phyloP scores from a whole-genome alignment of 2,113 vertebrate genomes.

The Nannospalax galili region DNA sequence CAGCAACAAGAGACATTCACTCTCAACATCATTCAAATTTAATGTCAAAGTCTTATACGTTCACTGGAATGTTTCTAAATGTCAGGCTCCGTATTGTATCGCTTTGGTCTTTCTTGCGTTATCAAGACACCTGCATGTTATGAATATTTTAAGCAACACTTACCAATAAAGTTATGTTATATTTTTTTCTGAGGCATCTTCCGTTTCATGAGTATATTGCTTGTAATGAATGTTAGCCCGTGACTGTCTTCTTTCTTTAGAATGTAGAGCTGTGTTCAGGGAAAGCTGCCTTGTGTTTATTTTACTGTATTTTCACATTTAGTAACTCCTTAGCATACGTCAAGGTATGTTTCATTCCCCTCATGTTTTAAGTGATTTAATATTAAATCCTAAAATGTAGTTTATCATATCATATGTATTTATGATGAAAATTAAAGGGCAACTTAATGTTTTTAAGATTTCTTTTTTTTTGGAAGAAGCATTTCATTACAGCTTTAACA shows the following conservation, averaged over 20 bases:
- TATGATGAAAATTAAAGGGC: background rate
- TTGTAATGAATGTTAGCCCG: conserved; percentile 28
- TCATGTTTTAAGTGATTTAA: background rate
- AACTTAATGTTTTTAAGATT: background rate
- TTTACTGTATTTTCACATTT: background rate
- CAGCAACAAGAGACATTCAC: background rate
- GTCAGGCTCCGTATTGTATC: conserved; percentile 28
- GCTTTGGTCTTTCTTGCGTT: conserved; percentile 35
- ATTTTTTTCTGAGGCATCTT: conserved; percentile 13
- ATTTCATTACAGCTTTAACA: too few relatives aligned
- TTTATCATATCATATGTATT: background rate
- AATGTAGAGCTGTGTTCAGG: background rate
- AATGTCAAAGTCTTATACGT: conserved; percentile 15
- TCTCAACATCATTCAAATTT: conserved; percentile 46
- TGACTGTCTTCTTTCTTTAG: background rate
- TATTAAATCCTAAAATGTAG: conserved; percentile 15
- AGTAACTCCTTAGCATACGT: background rate
- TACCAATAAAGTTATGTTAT: conserved; percentile 27
- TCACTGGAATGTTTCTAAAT: conserved; percentile 28
- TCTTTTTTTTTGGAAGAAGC: too few relatives aligned
- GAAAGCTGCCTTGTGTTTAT: background rate
- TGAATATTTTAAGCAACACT: conserved; percentile 58
- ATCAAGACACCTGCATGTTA: conserved; percentile 56
- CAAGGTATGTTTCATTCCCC: background rate
- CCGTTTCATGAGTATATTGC: background rate